These are phyloP conservation scores for Manis crassicaudata DNA, from an alignment of 2,797 vertebrate genomes.

Conservation along the genomic window DNA sequence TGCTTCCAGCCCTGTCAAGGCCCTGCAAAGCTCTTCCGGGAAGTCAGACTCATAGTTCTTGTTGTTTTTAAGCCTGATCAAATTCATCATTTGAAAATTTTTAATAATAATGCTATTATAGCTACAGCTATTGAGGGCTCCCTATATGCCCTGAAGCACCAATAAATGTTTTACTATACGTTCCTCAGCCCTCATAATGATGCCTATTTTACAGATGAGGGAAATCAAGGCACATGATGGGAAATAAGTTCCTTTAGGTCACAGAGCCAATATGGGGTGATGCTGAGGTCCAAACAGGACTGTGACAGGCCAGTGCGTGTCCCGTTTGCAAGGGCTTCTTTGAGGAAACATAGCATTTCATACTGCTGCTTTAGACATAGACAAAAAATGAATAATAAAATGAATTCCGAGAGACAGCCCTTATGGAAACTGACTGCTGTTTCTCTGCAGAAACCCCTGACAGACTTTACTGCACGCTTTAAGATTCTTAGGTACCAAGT, in stretches of 20 bases:
- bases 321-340: not conserved
- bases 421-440: slow-evolving; percentile 36
- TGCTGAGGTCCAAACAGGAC: not conserved
- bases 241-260: not conserved
- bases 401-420: slow-evolving; percentile 26
- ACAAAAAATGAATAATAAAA: slow-evolving; percentile 24
- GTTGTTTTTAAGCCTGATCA: not conserved
- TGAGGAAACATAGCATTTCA: no score
- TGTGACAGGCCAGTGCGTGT: accelerated
- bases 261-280: not conserved
- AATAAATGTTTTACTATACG: not conserved
- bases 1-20: not conserved
- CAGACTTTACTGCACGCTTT: slow-evolving; percentile 14
- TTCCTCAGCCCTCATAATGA: not conserved
- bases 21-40: not conserved
- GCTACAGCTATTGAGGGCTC: not conserved
- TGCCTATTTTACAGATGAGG: not conserved
- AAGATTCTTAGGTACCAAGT: not conserved
- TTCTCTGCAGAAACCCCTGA: not conserved
- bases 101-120: no score
- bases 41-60: not conserved
- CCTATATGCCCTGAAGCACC: not conserved
- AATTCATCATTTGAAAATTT: not conserved
- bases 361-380: not conserved
- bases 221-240: not conserved